phyloP scores from a whole-genome alignment of 2,113 vertebrate species.

The Mirza zaza region DNA sequence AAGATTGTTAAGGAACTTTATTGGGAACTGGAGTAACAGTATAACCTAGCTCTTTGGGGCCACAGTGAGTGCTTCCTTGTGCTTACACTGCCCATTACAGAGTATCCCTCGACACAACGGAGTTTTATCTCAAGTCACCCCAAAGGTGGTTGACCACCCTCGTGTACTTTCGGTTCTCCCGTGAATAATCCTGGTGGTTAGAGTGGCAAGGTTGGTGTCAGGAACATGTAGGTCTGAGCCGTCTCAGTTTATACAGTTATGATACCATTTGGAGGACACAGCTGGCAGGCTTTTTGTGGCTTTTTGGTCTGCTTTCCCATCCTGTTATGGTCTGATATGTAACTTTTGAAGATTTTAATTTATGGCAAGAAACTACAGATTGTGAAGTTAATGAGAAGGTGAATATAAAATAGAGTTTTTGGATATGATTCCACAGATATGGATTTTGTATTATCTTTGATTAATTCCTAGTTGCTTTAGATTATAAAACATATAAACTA shows the following conservation, averaged over 20 bases:
- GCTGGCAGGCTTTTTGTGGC: neutral
- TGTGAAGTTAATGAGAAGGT: conserved; percentile 12
- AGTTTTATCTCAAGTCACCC: conserved; percentile 9
- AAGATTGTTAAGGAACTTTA: neutral
- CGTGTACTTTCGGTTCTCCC: neutral
- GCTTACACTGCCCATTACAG: neutral
- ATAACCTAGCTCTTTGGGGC: neutral
- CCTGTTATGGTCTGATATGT: neutral
- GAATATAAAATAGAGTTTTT: neutral
- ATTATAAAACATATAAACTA: neutral
- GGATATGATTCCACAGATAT: neutral
- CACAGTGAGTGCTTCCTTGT: neutral
- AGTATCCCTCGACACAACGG: neutral
- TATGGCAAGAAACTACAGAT: neutral
- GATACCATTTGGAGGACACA: neutral
- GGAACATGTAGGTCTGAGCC: neutral
- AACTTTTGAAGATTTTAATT: conserved; percentile 34
- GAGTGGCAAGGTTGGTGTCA: neutral
- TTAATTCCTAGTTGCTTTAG: conserved; percentile 16
- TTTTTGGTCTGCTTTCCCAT: conserved; percentile 21
- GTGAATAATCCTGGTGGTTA: neutral
- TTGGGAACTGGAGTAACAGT: neutral
- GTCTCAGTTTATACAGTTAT: neutral
- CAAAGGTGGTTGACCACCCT: neutral
- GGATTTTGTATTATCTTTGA: neutral